A percentile compares a stretch with the other conserved stretches of the same genome.
phyloP scores from a whole-genome alignment of 2,797 vertebrate genomes.

The Silurus lanzhouensis region DNA sequence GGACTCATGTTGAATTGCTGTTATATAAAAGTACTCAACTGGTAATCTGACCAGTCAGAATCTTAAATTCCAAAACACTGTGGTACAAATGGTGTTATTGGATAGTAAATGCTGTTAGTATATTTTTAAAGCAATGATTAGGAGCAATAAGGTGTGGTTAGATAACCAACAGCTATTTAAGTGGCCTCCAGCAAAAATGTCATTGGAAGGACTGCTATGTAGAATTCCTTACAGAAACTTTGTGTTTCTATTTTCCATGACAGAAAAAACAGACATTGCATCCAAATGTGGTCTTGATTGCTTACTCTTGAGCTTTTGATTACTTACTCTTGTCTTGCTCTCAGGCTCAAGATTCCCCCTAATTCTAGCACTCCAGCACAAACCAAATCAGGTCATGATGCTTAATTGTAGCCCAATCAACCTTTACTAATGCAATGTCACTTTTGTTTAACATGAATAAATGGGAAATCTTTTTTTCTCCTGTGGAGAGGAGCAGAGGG shows the following conservation, averaged over 20 bases:
- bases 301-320: slow-evolving; percentile 60
- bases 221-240: neutral
- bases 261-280: neutral
- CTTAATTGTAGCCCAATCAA: slow-evolving; percentile 84
- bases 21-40: neutral
- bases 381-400: slow-evolving; percentile 77
- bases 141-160: neutral
- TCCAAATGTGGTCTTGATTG: slow-evolving; percentile 29
- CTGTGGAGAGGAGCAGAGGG: slow-evolving; percentile 69
- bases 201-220: neutral
- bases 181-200: slow-evolving; percentile 14
- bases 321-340: slow-evolving; percentile 60
- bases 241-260: slow-evolving; percentile 8
- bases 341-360: slow-evolving; percentile 44
- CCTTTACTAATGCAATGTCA: slow-evolving; percentile 79
- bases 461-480: slow-evolving; percentile 70
- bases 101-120: neutral
- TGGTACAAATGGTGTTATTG: neutral
- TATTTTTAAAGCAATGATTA: slow-evolving; percentile 27
- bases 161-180: neutral
- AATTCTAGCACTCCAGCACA: slow-evolving; percentile 60
- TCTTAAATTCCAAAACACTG: neutral
- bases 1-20: no score
- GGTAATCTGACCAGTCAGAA: neutral
- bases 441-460: slow-evolving; percentile 82